A percentile compares a stretch with the other conserved stretches of the same genome.
Evolutionary conservation across 2,888 invertebrate genomes (phyloP).

Genomic region (Hirtodrosophila trivittata): DNA sequence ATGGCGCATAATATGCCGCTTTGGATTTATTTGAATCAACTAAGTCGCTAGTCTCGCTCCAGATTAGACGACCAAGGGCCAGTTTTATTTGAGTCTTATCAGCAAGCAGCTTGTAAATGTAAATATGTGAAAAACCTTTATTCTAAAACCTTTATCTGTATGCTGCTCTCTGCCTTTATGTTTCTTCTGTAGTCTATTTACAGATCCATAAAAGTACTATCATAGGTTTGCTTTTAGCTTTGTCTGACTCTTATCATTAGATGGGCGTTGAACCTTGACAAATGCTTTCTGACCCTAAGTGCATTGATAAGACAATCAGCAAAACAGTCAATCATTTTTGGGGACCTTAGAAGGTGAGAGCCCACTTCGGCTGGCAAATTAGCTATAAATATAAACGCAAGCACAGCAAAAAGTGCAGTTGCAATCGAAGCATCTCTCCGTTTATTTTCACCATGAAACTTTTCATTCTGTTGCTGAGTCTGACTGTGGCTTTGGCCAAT

Average conservation of each 20-base stretch:
- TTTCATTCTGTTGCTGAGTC: constrained; percentile 42
- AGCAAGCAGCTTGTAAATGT: too few species aligned
- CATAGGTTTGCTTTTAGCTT: background rate
- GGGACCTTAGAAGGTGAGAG: constrained; percentile 45
- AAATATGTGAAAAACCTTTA: too few species aligned
- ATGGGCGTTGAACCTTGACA: constrained; percentile 12
- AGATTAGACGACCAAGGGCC: too few species aligned
- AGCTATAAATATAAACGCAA: constrained; percentile 55
- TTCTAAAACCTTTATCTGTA: too few species aligned
- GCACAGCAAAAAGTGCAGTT: constrained; percentile 48
- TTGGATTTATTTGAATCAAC: background rate
- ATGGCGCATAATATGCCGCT: background rate
- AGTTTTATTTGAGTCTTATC: too few species aligned
- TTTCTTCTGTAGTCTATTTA: too few species aligned
- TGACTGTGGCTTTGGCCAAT: constrained; percentile 38
- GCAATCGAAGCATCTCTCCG: constrained; percentile 24
- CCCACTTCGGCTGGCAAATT: constrained; percentile 7
- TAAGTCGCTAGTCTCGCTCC: too few species aligned
- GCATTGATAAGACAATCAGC: constrained; percentile 53
- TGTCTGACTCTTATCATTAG: constrained; percentile 14
- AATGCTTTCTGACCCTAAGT: constrained; percentile 24
- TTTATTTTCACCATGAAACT: constrained; percentile 48
- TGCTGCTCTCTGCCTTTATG: too few species aligned
- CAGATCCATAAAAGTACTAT: too few species aligned
- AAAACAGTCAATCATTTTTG: constrained; percentile 40